Evolutionary conservation across 1,140 invertebrate species (phyloP), one percentile per base, ranked within the genome.

Genomic region (Archivesica marissinica): DNA sequence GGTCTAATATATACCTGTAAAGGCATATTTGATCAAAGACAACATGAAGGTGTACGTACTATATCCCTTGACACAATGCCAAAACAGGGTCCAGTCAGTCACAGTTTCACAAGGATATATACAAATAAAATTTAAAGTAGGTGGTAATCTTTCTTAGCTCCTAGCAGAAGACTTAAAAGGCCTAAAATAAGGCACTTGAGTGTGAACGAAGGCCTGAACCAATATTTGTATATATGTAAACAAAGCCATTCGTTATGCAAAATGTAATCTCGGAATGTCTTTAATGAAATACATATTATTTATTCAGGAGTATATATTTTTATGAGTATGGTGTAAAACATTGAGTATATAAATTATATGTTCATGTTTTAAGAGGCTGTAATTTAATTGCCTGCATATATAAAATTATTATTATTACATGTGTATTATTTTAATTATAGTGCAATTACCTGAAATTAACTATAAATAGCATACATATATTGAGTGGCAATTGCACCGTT

Each of bases 21-120:
- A 64, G n/a, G 59, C 30, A 64, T 64, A 64, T 64, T 64, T 64
- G 59, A 64, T 64, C 59, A 64, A 64, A 64, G 59, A 64, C 59
- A 64, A 25, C 28, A 2, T 11, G n/a, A n/a, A n/a, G 30, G 59
- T 15, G 2, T 64, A 35, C 38, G 59, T 64, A 64, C 59, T 15
- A n/a, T n/a, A n/a, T 13, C 13, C 13, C n/a, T 64, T 64, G 59
- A 64, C 30, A 64, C 6, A 64, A 13, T 64, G 59, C 59, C 59
- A 64, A 64, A 64, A 64, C 30, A 25, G 30, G 59, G 59, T 35
- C n/a, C n/a, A 33, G 59, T 64, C 59, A 64, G 33, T 64, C 59
- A 64, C n/a, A 64, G 38, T 64, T 64, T 64, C 23, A 64, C n/a
- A 64, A 13, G 59, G 59, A 64, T 64, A 64, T 64, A 35, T 64